Evolutionary conservation across 2,797 vertebrate genomes (phyloP).

Genomic region (Labroides dimidiatus): DNA sequence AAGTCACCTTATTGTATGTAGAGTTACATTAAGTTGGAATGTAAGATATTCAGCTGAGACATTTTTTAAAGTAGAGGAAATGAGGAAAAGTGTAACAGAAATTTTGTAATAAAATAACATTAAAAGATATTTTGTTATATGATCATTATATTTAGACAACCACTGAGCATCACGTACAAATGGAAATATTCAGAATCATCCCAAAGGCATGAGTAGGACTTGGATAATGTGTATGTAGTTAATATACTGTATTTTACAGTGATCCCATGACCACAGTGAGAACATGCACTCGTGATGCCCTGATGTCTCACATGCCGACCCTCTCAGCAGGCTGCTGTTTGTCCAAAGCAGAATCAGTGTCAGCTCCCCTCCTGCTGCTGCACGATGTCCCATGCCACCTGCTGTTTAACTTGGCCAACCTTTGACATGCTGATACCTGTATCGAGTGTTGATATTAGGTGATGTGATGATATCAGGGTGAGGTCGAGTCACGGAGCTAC

Average conservation of each 20-base stretch:
- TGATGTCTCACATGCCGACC: slow-evolving; percentile 2
- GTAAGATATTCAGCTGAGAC: too few relatives aligned
- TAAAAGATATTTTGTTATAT: too few relatives aligned
- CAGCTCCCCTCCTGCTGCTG: not conserved
- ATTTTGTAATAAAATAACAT: too few relatives aligned
- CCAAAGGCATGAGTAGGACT: not conserved
- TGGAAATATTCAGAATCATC: too few relatives aligned
- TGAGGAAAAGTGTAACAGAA: too few relatives aligned
- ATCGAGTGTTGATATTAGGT: not conserved
- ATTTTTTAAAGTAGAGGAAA: too few relatives aligned
- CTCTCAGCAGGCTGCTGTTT: slow-evolving; percentile 29
- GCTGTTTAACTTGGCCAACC: slow-evolving; percentile 28
- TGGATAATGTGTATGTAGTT: not conserved
- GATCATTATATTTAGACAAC: too few relatives aligned
- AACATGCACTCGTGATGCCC: slow-evolving; percentile 9
- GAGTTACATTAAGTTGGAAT: not conserved
- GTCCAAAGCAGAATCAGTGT: not conserved
- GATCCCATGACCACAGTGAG: slow-evolving; percentile 13
- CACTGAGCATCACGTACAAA: too few relatives aligned
- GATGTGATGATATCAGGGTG: slow-evolving; percentile 20
- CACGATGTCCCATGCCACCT: slow-evolving; percentile 29
- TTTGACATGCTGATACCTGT: slow-evolving; percentile 22
- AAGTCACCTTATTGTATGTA: not conserved
- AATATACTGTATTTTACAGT: not conserved
- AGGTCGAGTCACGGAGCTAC: slow-evolving; percentile 14